Base-by-base conservation (phyloP, 2,888 invertebrate species). In the Acanthosepion lycidas region DNA sequence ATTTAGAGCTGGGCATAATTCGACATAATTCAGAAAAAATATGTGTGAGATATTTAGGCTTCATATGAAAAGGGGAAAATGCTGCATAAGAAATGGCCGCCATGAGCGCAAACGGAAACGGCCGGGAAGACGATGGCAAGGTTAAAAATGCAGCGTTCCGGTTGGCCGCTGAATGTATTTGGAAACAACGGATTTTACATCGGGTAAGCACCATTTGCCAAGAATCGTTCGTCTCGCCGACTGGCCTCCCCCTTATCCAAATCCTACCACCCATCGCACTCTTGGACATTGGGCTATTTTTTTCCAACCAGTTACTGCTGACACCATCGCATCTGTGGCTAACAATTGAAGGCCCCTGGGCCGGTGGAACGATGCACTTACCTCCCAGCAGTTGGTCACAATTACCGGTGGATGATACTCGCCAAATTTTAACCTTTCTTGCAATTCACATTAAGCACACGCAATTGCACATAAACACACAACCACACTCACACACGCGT, bases 341-440 rank as follows among this genome's bases (percentile, higher is more conserved):
- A n/a, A 78, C 78, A 78, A 78, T 78, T n/a, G 78, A 78, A 78
- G n/a, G n/a, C 78, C n/a, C n/a, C n/a, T n/a, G 78, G 78, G 78
- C n/a, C 9, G n/a, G 4, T 12, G 9, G n/a, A 78, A 78, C 12
- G 9, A n/a, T n/a, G 9, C 78, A 78, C 78, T 78, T 78, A n/a
- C 3, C 78, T 78, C 78, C 12, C 78, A 78, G 78, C 78, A n/a
- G 78, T 78, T 5, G 78, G 78, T 6, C 78, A 78, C 78, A 78
- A 78, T 78, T 78, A 78, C 78, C 78, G 78, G n/a, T n/a, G n/a
- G n/a, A 12, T 9, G n/a, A 15, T n/a, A 12, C 15, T 12, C n/a
- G 78, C 78, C n/a, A 78, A 78, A 0, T 78, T 78, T 78, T n/a
- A n/a, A 1, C 15, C 4, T 78, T 78, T n/a, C n/a, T n/a, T 15